Conservation (phyloP, 2,888 invertebrate genomes). For the Panopea generosa region DNA sequence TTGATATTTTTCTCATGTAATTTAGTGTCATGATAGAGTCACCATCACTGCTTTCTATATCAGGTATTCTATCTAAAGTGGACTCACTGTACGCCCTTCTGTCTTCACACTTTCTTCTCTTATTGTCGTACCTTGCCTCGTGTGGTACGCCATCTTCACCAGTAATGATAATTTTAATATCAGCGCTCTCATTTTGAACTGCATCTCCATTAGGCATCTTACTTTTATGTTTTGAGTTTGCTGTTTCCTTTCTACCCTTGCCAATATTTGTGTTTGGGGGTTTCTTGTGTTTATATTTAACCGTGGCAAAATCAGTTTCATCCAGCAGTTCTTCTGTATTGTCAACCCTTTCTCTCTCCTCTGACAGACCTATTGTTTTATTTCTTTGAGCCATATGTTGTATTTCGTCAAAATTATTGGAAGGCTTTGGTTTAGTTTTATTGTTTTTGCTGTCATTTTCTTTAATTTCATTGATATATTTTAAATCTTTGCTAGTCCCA, state of each 20-base stretch:
- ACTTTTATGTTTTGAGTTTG: no score
- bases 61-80: no score
- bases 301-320: background rate
- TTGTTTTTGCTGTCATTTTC: no score
- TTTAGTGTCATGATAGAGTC: background rate
- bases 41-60: no score
- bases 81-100: background rate
- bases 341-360: background rate
- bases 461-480: no score
- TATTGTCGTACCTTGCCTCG: background rate
- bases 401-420: no score
- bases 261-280: no score
- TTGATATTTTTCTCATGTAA: constrained; percentile 1
- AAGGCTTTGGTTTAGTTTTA: no score
- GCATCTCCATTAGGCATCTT: background rate
- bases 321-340: background rate
- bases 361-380: background rate
- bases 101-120: background rate
- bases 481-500: no score
- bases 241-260: no score
- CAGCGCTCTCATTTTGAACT: background rate
- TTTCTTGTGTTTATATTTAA: background rate
- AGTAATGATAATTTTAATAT: constrained; percentile 36
- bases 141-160: constrained; percentile 27
- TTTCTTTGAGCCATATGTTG: no score